Evolutionary conservation across 2,888 invertebrate species (phyloP).

Genomic region (Brachyopa scutellaris): DNA sequence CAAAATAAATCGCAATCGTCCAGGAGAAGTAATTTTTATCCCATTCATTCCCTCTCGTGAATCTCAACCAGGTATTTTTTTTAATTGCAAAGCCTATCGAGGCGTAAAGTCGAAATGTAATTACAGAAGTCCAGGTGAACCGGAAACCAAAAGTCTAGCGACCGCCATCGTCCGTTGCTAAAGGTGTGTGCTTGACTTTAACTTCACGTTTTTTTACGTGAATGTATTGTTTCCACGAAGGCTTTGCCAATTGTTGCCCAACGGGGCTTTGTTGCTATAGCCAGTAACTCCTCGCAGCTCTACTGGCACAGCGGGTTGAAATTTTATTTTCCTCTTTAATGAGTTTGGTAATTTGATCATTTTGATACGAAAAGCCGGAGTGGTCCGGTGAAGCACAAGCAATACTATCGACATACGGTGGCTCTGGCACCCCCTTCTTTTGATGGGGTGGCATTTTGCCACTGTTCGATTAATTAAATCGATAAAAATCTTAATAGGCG

Average conservation of each 20-base stretch:
- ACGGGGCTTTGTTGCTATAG: too few relatives aligned
- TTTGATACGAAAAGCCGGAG: neutral
- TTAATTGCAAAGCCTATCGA: constrained; percentile 48
- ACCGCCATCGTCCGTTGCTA: neutral
- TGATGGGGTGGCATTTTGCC: neutral
- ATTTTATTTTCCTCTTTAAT: constrained; percentile 29
- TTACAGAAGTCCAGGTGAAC: constrained; percentile 38
- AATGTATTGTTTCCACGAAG: neutral
- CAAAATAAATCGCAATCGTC: neutral
- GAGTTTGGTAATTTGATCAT: constrained; percentile 31
- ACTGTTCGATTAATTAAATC: constrained; percentile 64
- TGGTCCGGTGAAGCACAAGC: neutral
- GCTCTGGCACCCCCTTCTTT: neutral
- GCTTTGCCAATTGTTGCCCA: constrained; percentile 1
- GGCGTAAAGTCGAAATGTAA: constrained; percentile 41
- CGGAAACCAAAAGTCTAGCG: constrained; percentile 14
- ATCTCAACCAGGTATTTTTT: constrained; percentile 18
- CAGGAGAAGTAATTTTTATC: constrained; percentile 18
- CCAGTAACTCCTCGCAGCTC: too few relatives aligned
- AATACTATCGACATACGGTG: too few relatives aligned
- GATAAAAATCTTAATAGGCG: constrained; percentile 53
- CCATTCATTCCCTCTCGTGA: neutral
- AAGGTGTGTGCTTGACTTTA: neutral
- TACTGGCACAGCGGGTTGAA: neutral
- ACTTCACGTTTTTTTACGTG: neutral